A percentile compares a stretch with the other conserved stretches of the same genome.
These are phyloP conservation scores for Iguana delicatissima DNA, from an alignment of 2,797 vertebrate species.

Conservation along the genomic window DNA sequence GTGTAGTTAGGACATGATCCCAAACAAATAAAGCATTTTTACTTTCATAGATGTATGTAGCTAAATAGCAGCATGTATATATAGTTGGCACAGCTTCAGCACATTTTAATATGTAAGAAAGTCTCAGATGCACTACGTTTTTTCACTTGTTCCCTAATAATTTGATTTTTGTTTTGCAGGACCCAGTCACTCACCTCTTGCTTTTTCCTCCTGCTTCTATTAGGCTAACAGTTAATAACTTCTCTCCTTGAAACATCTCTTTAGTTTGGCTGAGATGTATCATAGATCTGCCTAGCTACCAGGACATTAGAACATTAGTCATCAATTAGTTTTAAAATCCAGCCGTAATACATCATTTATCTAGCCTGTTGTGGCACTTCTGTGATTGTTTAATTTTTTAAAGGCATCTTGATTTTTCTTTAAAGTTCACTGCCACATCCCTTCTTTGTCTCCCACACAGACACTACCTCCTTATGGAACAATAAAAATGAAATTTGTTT, in stretches of 20 bases:
- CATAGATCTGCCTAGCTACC: conserved; percentile 84
- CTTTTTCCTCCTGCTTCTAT: conserved; percentile 77
- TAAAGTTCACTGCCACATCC: conserved; percentile 74
- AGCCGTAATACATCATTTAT: conserved; percentile 82
- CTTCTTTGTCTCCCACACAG: conserved; percentile 78
- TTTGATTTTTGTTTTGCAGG: conserved; percentile 81
- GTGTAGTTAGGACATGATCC: background rate
- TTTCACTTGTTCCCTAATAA: conserved; percentile 79
- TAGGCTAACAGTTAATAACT: conserved; percentile 83
- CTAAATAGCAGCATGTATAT: no score
- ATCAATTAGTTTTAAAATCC: conserved; percentile 85
- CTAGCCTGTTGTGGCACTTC: conserved; percentile 78
- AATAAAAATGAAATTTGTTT: conserved; percentile 86
- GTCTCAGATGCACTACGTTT: conserved; percentile 51
- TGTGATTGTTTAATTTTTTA: conserved; percentile 83
- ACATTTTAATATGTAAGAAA: background rate
- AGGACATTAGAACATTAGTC: conserved; percentile 85
- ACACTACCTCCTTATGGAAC: conserved; percentile 81
- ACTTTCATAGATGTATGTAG: background rate
- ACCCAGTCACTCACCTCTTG: conserved; percentile 74
- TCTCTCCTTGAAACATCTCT: conserved; percentile 81
- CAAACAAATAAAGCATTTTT: background rate
- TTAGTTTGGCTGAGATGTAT: conserved; percentile 78
- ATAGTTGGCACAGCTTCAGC: background rate
- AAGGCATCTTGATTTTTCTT: conserved; percentile 79